Evolutionary conservation across 2,797 vertebrate species (phyloP).

Genomic region (Syndactyla subalaris): DNA sequence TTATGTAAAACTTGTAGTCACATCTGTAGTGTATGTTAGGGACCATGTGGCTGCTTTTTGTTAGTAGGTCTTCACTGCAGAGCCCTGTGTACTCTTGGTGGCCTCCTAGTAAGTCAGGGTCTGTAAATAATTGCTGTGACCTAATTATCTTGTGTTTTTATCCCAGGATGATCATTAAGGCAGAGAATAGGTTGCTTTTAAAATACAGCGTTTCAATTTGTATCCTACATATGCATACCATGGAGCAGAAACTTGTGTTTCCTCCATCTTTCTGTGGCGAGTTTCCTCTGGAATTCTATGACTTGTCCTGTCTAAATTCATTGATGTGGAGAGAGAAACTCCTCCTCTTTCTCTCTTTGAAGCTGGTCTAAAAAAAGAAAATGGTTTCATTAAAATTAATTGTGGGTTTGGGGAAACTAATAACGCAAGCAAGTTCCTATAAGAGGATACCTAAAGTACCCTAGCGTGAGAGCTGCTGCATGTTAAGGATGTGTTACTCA

Average conservation of each 20-base stretch:
- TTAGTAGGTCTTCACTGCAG: background rate
- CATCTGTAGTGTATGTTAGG: background rate
- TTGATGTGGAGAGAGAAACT: background rate
- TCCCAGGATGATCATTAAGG: background rate
- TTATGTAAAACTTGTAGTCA: background rate
- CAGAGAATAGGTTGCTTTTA: background rate
- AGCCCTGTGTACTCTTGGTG: background rate
- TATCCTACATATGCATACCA: background rate
- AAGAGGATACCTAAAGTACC: background rate
- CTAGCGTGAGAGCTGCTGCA: background rate
- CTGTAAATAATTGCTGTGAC: background rate
- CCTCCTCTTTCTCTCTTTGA: conserved; percentile 49
- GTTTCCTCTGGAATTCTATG: conserved; percentile 5
- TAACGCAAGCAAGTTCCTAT: background rate
- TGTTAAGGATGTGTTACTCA: background rate
- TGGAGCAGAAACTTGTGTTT: background rate
- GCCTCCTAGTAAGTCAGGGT: background rate
- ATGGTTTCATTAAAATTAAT: conserved; percentile 61
- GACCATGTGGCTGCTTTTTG: background rate
- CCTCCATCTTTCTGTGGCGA: background rate
- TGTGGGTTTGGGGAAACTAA: conserved; percentile 35
- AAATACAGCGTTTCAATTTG: background rate
- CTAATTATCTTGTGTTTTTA: background rate
- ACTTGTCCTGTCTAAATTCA: background rate
- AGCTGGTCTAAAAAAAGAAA: conserved; percentile 29